Conservation (phyloP, 2,113 vertebrate genomes). For the Osmerus eperlanus region DNA sequence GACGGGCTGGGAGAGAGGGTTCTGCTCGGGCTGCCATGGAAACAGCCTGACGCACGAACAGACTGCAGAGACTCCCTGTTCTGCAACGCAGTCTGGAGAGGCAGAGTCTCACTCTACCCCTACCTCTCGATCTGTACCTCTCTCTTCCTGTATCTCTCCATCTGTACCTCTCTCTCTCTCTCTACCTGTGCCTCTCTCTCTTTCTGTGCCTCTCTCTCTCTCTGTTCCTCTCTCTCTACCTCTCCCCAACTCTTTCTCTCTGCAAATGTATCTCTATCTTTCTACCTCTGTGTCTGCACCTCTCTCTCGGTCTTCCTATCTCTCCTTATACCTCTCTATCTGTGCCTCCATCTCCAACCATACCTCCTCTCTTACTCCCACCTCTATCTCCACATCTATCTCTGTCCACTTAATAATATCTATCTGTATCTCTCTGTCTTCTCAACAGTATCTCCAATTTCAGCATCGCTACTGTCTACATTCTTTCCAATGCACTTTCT, state of each 20-base stretch:
- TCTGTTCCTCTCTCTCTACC: not conserved
- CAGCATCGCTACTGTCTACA: not conserved
- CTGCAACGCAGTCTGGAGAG: constrained; percentile 23
- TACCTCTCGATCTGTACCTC: not conserved
- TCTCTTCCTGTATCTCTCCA: not conserved
- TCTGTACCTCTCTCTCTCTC: not conserved
- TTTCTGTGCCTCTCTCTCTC: not conserved
- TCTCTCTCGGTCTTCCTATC: not conserved
- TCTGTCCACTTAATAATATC: no score
- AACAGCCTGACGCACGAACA: constrained; percentile 53
- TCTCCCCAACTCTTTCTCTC: not conserved
- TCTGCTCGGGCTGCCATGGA: constrained; percentile 52
- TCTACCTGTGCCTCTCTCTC: not conserved
- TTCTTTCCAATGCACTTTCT: no score
- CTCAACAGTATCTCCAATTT: not conserved
- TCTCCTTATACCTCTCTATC: not conserved
- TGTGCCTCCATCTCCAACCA: not conserved
- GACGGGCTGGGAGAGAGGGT: not conserved
- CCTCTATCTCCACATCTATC: no score
- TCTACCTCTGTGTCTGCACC: not conserved
- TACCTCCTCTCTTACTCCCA: no score
- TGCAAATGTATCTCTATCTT: not conserved
- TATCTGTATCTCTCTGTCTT: no score
- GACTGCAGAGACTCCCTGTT: constrained; percentile 9
- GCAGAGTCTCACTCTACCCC: not conserved